phyloP scores from a whole-genome alignment of 2,888 invertebrate genomes.

The Papilio gigon region DNA sequence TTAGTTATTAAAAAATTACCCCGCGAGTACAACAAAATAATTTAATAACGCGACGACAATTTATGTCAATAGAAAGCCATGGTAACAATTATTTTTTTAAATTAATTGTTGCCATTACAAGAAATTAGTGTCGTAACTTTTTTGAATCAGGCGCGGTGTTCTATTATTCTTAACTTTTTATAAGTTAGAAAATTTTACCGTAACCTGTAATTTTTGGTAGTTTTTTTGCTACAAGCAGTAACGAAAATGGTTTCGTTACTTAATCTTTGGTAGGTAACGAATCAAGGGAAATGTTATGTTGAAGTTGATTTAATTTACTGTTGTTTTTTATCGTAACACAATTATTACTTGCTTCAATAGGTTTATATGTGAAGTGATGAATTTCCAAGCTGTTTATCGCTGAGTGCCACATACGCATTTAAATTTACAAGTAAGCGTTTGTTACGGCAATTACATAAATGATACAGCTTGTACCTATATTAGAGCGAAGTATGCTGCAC shows the following conservation, averaged over 20 bases:
- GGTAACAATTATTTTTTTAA: too few species aligned
- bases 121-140: too few species aligned
- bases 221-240: neutral
- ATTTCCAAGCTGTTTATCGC: conserved; percentile 31
- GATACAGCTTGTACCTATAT: conserved; percentile 31
- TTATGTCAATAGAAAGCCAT: too few species aligned
- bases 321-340: conserved; percentile 33
- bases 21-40: too few species aligned
- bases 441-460: conserved; percentile 41
- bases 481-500: conserved; percentile 38
- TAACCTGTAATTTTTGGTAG: conserved; percentile 23
- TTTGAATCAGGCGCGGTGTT: too few species aligned
- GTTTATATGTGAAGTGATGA: conserved; percentile 33
- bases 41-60: too few species aligned
- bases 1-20: too few species aligned
- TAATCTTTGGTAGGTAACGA: conserved; percentile 24
- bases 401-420: conserved; percentile 31
- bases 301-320: conserved; percentile 34
- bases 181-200: neutral
- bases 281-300: conserved; percentile 37
- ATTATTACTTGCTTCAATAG: conserved; percentile 6
- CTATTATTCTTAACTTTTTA: too few species aligned
- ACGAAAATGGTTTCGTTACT: conserved; percentile 12
- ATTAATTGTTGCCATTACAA: too few species aligned
- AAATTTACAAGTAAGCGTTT: conserved; percentile 36